These are phyloP conservation scores for Pachycephala philippinensis DNA, from an alignment of 2,113 vertebrate species.

Conservation along the genomic window DNA sequence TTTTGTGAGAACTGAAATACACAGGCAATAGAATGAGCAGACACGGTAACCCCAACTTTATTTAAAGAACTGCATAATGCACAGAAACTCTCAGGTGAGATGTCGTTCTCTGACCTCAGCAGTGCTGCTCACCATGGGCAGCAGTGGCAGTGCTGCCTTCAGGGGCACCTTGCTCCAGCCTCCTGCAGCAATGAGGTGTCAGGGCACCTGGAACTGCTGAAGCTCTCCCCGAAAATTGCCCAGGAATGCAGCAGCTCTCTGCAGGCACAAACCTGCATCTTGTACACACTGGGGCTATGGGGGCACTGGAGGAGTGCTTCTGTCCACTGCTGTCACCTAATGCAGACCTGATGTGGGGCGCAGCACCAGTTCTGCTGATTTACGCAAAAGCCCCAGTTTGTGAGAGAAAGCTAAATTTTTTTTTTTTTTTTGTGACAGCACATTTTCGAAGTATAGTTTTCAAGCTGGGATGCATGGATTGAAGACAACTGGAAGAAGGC, in stretches of 20 bases:
- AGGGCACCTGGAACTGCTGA: neutral
- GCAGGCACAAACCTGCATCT: neutral
- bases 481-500: neutral
- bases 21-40: rapidly evolving
- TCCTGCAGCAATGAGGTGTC: rapidly evolving
- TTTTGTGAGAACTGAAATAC: rapidly evolving
- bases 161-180: neutral
- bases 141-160: neutral
- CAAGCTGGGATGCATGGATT: neutral
- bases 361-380: rapidly evolving
- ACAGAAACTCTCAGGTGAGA: neutral
- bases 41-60: neutral
- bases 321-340: neutral
- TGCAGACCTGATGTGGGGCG: rapidly evolving
- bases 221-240: rapidly evolving
- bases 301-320: rapidly evolving
- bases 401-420: neutral
- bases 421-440: neutral
- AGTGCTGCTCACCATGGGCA: rapidly evolving
- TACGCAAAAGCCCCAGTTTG: rapidly evolving
- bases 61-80: neutral
- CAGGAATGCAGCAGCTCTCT: rapidly evolving
- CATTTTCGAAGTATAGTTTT: neutral
- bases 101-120: rapidly evolving
- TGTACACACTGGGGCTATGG: rapidly evolving